Evolutionary conservation across 2,888 invertebrate genomes (phyloP), one percentile per base, ranked within the genome.

Genomic region (Empis livida): DNA sequence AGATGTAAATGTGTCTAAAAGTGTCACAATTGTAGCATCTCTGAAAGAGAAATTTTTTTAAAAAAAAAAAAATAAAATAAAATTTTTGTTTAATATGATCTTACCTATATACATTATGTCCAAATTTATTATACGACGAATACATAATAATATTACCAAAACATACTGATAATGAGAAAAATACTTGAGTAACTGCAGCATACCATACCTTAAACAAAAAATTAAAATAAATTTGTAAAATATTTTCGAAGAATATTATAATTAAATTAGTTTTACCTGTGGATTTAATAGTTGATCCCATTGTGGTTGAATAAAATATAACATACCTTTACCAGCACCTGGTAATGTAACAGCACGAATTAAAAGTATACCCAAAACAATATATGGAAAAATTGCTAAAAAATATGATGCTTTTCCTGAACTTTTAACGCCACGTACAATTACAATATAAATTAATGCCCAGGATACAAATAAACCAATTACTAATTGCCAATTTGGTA

Each of bases 361-460:
- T 20, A 85, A 65, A 45, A 85, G 66, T 17, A 77, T 74, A 45
- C 77, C 65, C 65, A 84, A 73, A 39, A 84, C 75, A 5, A 79
- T 66, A 58, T 81, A 82, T 0, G 84, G 84, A 57, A 83, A 83
- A 5, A 85, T 64, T 1, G 86, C 85, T 10, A 86, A 75, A 58
- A 87, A 78, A 59, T 87, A 87, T 1, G 85, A 79, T 0, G 76
- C 79, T 62, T 80, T 82, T 41, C 82, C 81, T 0, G 79, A 76
- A 53, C 78, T 78, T 56, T 73, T 74, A 1, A 82, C 77, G 2
- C 80, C 80, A 1, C 73, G 72, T 1, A 72, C 65, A 1, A 79
- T 66, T 23, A 77, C 70, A 1, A 71, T 57, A 49, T 73, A 74
- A 13, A 79, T 71, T 35, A 69, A 59, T 2, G 65, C 45, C 78